phyloP scores from a whole-genome alignment of 1,140 invertebrate genomes.

The Steinernema feltiae region DNA sequence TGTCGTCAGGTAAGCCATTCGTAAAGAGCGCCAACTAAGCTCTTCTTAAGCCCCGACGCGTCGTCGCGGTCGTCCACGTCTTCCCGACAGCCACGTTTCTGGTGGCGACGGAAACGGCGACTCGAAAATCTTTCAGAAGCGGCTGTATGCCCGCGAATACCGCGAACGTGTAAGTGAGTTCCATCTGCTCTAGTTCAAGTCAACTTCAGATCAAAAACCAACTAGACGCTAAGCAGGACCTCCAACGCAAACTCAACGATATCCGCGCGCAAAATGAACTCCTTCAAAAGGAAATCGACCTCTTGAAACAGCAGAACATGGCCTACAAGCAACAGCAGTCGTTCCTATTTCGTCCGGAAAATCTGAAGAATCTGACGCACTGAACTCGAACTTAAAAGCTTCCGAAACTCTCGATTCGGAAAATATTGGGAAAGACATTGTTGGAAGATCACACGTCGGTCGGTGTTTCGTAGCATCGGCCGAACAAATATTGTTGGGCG shows the following conservation, averaged over 20 bases:
- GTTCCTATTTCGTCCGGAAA: background rate
- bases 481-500: no score
- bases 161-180: background rate
- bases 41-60: background rate
- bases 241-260: background rate
- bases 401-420: no score
- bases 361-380: background rate
- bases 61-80: background rate
- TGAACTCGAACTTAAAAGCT: no score
- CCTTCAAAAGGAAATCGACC: background rate
- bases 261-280: background rate
- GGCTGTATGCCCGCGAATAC: background rate
- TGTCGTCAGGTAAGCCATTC: no score
- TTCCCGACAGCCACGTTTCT: background rate
- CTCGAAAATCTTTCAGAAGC: constrained; percentile 2
- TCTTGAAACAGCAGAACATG: background rate
- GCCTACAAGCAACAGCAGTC: background rate
- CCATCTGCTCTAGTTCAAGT: background rate
- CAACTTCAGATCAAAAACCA: background rate
- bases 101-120: background rate
- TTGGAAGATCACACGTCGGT: no score
- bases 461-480: no score
- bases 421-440: no score
- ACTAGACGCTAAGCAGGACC: background rate
- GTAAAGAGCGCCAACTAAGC: no score